These are phyloP conservation scores for Panthera tigris DNA, from an alignment of 2,113 vertebrate species.

Conservation along the genomic window DNA sequence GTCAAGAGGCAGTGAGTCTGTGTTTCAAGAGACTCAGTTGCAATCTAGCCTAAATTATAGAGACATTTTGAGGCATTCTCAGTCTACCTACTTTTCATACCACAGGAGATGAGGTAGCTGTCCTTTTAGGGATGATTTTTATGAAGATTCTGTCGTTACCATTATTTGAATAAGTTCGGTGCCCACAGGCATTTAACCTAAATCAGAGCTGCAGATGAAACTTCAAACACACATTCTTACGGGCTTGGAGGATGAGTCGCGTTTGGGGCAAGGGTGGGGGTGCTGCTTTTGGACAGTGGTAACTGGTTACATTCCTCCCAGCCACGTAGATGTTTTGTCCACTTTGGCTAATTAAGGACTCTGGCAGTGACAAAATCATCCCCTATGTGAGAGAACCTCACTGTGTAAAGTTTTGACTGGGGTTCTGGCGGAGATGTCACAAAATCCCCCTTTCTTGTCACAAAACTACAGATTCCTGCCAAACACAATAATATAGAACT, in stretches of 20 bases:
- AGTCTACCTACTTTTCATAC: neutral
- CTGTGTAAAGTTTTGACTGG: neutral
- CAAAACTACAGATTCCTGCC: neutral
- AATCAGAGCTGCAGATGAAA: neutral
- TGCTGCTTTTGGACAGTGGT: neutral
- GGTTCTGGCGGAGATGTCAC: neutral
- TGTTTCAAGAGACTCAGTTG: neutral
- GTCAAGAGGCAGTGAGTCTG: neutral
- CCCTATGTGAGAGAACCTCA: neutral
- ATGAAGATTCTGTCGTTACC: neutral
- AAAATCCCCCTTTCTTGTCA: neutral
- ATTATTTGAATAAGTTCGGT: neutral
- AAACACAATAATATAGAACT: neutral
- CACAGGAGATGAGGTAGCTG: neutral
- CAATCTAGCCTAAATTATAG: neutral
- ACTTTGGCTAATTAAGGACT: neutral
- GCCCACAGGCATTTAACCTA: neutral
- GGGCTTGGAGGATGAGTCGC: neutral
- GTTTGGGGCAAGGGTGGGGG: too few relatives aligned
- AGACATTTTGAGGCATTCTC: neutral
- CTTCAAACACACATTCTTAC: neutral
- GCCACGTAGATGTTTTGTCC: neutral
- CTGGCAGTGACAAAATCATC: neutral
- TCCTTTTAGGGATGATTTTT: neutral
- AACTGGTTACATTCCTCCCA: neutral